These are phyloP conservation scores for Silurus meridionalis DNA, from an alignment of 2,113 vertebrate species.

Conservation along the genomic window DNA sequence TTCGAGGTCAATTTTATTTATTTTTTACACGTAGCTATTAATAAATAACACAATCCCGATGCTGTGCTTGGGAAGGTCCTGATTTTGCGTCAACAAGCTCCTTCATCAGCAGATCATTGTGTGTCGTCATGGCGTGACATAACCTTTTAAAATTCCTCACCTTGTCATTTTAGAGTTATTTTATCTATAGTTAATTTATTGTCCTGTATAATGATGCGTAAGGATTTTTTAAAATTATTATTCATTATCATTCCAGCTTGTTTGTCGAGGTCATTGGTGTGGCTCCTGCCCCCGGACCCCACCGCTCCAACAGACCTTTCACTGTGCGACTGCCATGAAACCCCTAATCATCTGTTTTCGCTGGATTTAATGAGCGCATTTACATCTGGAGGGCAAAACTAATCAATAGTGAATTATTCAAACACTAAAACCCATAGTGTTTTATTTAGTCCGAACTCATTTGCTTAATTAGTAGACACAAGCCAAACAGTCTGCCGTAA, in stretches of 20 bases:
- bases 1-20: not conserved
- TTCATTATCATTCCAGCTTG: not conserved
- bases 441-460: conserved; percentile 19
- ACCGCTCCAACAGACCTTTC: not conserved
- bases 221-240: not conserved
- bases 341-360: conserved; percentile 1
- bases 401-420: conserved; percentile 30
- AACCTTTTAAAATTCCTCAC: not conserved
- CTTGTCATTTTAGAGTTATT: not conserved
- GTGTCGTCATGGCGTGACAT: not conserved
- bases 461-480: conserved; percentile 30
- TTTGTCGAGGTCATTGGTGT: not conserved
- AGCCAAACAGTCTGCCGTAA: conserved; percentile 25
- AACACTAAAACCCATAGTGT: conserved; percentile 6
- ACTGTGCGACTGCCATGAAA: conserved; percentile 11
- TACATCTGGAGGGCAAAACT: not conserved
- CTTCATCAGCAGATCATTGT: not conserved
- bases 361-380: not conserved
- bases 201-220: not conserved
- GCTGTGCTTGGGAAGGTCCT: not conserved
- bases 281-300: not conserved
- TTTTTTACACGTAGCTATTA: not conserved
- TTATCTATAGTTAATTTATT: not conserved
- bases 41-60: not conserved
- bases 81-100: not conserved